Evolutionary conservation across 2,888 invertebrate species (phyloP).

Genomic region (Hemistola chrysoprasaria): DNA sequence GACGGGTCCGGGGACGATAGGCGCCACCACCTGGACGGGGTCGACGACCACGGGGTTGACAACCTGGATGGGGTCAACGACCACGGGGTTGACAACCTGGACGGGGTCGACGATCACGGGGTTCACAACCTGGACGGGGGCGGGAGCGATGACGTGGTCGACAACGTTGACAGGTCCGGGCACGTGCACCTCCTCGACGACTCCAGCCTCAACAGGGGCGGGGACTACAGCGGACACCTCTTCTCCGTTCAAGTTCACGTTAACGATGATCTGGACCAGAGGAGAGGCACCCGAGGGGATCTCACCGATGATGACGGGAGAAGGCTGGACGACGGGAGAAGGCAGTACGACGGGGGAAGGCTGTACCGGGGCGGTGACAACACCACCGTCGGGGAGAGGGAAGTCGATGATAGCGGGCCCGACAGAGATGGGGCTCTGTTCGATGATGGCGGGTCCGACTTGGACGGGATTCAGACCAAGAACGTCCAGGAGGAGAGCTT

Average conservation of each 20-base stretch:
- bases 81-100: slow-evolving; percentile 24
- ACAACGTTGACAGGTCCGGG: slow-evolving; percentile 18
- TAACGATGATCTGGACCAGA: slow-evolving; percentile 47
- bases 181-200: slow-evolving; percentile 11
- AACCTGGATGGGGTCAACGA: slow-evolving; percentile 19
- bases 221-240: slow-evolving; percentile 26
- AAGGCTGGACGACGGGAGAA: slow-evolving; percentile 7
- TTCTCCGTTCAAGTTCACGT: slow-evolving; percentile 33
- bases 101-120: slow-evolving; percentile 13
- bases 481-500: slow-evolving; percentile 26
- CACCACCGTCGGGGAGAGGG: slow-evolving; percentile 29
- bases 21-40: slow-evolving; percentile 13
- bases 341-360: slow-evolving; percentile 15
- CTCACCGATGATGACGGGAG: slow-evolving; percentile 24
- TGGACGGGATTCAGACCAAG: slow-evolving; percentile 25
- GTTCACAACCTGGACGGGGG: slow-evolving; percentile 24
- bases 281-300: slow-evolving; percentile 28
- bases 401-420: slow-evolving; percentile 37
- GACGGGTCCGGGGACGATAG: slow-evolving; percentile 26
- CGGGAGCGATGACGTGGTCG: slow-evolving; percentile 19
- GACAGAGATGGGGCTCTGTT: slow-evolving; percentile 30
- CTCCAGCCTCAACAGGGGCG: slow-evolving; percentile 20
- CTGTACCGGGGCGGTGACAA: slow-evolving; percentile 6
- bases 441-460: slow-evolving; percentile 30
- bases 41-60: slow-evolving; percentile 14